These are phyloP conservation scores for Tineola bisselliella DNA, from an alignment of 2,888 invertebrate species.

Conservation along the genomic window DNA sequence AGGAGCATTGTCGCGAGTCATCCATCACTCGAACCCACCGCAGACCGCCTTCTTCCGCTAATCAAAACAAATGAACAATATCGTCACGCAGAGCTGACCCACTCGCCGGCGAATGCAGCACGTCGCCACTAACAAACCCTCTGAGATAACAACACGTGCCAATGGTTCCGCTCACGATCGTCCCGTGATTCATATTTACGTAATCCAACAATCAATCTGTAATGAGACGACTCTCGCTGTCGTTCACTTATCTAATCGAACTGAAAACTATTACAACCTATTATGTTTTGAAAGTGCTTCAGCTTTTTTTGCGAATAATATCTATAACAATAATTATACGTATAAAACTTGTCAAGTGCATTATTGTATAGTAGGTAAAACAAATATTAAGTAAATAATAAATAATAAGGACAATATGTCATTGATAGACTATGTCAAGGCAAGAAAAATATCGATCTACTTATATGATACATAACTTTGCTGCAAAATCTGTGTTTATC, in stretches of 20 bases:
- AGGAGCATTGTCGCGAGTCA: conserved; percentile 58
- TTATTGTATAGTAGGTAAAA: too few relatives aligned
- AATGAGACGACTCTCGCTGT: not conserved
- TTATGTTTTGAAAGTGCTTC: too few relatives aligned
- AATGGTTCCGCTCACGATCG: not conserved
- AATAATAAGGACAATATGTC: not conserved
- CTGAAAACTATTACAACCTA: not conserved
- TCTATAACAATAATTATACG: too few relatives aligned
- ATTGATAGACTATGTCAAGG: not conserved
- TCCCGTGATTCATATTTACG: not conserved
- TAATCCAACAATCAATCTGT: not conserved
- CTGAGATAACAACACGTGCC: conserved; percentile 4
- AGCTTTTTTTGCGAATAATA: too few relatives aligned
- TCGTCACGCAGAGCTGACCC: conserved; percentile 21
- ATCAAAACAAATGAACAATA: conserved; percentile 45
- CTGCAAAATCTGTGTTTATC: not conserved
- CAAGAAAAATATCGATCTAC: not conserved
- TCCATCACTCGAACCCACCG: conserved; percentile 46
- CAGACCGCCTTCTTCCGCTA: conserved; percentile 31
- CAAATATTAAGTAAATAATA: not conserved
- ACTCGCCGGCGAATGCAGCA: conserved; percentile 2
- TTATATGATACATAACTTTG: not conserved
- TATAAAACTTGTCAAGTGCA: too few relatives aligned
- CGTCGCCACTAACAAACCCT: not conserved
- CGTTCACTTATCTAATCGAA: not conserved